A percentile compares a stretch with the other conserved stretches of the same genome.
Evolutionary conservation across 1,140 invertebrate genomes (phyloP).

Genomic region (Venturia canescens): DNA sequence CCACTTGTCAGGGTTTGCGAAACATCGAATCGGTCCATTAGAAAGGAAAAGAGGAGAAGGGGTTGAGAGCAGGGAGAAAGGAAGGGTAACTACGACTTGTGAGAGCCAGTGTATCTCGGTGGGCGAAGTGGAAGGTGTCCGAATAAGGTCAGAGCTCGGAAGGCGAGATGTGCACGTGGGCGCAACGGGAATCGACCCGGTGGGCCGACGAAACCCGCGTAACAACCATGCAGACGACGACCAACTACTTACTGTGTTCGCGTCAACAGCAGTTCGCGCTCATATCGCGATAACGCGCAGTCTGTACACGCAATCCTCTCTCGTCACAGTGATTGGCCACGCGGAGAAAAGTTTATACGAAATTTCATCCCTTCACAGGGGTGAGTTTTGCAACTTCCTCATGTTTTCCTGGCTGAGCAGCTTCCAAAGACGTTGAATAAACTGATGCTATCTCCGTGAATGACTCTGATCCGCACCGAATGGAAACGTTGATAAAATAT

Average conservation of each 20-base stretch:
- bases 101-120: slow-evolving; percentile 52
- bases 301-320: not conserved
- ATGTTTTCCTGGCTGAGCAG: not conserved
- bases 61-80: not conserved
- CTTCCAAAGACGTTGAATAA: no score
- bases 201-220: slow-evolving; percentile 58
- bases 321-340: not conserved
- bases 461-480: no score
- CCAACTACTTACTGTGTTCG: slow-evolving; percentile 10
- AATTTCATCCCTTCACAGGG: not conserved
- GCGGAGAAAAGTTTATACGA: not conserved
- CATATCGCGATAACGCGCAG: slow-evolving; percentile 42
- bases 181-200: slow-evolving; percentile 63
- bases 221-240: slow-evolving; percentile 42
- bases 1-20: slow-evolving; percentile 35
- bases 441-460: no score
- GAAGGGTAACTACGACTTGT: not conserved
- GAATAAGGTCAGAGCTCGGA: slow-evolving; percentile 73
- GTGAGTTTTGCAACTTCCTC: not conserved
- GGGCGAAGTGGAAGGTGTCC: slow-evolving; percentile 71
- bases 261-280: not conserved
- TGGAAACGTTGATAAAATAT: no score
- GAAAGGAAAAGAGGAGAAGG: not conserved
- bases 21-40: slow-evolving; percentile 22
- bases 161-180: slow-evolving; percentile 67